Evolutionary conservation across 1,140 invertebrate genomes (phyloP).

Genomic region (Solenopsis fugax): DNA sequence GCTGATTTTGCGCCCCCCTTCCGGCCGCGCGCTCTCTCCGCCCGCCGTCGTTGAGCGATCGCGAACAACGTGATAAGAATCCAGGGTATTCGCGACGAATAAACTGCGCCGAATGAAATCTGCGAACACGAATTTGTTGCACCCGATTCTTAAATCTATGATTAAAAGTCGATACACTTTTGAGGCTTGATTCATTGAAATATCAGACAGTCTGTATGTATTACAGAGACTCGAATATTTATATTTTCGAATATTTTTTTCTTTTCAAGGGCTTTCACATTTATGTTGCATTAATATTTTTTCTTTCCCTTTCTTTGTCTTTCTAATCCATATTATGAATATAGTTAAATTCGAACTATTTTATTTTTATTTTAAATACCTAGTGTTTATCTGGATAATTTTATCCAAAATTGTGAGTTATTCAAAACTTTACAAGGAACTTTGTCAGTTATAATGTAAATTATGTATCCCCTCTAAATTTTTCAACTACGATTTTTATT

Average conservation of each 20-base stretch:
- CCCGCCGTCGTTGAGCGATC: constrained; percentile 49
- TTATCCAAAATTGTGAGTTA: no score
- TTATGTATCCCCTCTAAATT: no score
- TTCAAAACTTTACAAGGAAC: no score
- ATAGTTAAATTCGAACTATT: no score
- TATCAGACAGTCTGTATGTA: background rate
- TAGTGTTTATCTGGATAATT: no score
- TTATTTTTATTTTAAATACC: no score
- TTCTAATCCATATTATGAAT: background rate
- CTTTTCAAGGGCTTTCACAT: background rate
- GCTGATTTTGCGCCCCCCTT: constrained; percentile 58
- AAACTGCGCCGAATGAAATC: background rate
- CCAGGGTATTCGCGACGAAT: constrained; percentile 32
- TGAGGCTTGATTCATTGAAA: background rate
- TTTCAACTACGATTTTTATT: no score
- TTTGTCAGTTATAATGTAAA: no score
- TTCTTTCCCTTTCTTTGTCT: background rate
- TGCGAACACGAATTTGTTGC: background rate
- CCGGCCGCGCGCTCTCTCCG: constrained; percentile 15
- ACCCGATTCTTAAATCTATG: background rate
- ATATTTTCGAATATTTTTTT: background rate
- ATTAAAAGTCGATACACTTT: background rate
- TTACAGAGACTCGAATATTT: background rate
- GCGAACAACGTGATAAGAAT: constrained; percentile 58
- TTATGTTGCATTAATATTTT: no score